A percentile compares a stretch with the other conserved stretches of the same genome.
Evolutionary conservation across 2,113 vertebrate species (phyloP).

Genomic region (Perca flavescens): DNA sequence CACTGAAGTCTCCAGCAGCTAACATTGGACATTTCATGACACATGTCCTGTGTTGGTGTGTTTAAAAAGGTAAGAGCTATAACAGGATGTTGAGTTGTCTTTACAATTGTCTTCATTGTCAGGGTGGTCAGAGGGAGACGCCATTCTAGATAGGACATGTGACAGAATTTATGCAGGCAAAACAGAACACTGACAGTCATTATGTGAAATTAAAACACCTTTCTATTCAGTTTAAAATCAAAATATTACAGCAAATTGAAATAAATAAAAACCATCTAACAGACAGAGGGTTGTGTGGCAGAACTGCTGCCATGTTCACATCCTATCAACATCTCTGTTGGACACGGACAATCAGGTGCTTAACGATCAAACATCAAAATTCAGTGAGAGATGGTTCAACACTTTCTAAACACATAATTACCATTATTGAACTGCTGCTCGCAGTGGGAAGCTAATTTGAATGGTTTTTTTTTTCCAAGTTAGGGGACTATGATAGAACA

Average conservation of each 20-base stretch:
- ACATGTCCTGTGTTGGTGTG: neutral
- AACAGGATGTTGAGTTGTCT: neutral
- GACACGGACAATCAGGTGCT: neutral
- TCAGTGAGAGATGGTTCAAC: neutral
- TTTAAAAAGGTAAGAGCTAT: neutral
- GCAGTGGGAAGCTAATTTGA: neutral
- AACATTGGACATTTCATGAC: conserved; percentile 15
- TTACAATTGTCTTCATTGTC: neutral
- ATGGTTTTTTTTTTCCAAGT: neutral
- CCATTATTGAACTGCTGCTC: neutral
- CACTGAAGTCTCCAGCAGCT: conserved; percentile 18
- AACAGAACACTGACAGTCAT: neutral
- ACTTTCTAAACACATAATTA: neutral
- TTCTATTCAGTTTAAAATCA: neutral
- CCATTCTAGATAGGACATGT: neutral
- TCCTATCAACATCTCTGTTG: neutral
- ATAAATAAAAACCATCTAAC: neutral
- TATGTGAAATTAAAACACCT: neutral
- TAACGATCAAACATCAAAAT: neutral
- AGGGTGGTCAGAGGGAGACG: neutral
- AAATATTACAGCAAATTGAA: neutral
- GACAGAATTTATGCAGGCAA: neutral
- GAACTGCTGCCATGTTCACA: neutral
- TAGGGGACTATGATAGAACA: neutral
- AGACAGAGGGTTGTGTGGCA: neutral